A percentile compares a stretch with the other conserved stretches of the same genome.
These are phyloP conservation scores for Drosophila anomelani DNA, from an alignment of 2,888 invertebrate genomes.

Conservation along the genomic window DNA sequence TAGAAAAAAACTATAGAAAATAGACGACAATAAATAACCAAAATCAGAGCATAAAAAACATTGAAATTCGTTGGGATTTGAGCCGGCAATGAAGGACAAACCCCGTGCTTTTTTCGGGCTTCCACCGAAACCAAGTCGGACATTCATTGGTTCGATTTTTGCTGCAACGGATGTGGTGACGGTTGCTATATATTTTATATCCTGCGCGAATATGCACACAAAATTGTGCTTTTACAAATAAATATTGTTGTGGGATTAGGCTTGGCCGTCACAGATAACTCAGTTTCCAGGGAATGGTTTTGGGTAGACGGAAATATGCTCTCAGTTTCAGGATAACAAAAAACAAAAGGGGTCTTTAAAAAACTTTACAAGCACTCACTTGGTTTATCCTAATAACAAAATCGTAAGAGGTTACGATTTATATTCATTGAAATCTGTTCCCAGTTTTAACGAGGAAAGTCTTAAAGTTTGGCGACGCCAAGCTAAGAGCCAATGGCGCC, in stretches of 20 bases:
- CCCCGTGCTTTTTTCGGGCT: constrained; percentile 14
- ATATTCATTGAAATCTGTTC: constrained; percentile 1
- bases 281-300: constrained; percentile 13
- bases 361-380: neutral
- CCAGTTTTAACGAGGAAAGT: constrained; percentile 11
- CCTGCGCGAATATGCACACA: constrained; percentile 58
- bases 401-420: neutral
- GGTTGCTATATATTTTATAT: constrained; percentile 38
- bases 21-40: constrained; percentile 34
- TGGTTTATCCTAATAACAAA: neutral
- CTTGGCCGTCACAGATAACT: constrained; percentile 24
- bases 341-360: neutral
- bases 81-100: constrained; percentile 22
- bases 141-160: constrained; percentile 41
- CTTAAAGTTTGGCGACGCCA: constrained; percentile 31
- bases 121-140: constrained; percentile 23
- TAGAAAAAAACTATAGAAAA: constrained; percentile 12
- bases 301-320: constrained; percentile 18
- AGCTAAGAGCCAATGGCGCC: constrained; percentile 47
- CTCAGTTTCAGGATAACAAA: neutral
- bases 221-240: constrained; percentile 53
- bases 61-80: constrained; percentile 24
- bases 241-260: constrained; percentile 52
- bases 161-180: constrained; percentile 55
- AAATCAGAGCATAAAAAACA: constrained; percentile 24